Evolutionary conservation across 2,797 vertebrate species (phyloP).

Genomic region (Columba guinea): DNA sequence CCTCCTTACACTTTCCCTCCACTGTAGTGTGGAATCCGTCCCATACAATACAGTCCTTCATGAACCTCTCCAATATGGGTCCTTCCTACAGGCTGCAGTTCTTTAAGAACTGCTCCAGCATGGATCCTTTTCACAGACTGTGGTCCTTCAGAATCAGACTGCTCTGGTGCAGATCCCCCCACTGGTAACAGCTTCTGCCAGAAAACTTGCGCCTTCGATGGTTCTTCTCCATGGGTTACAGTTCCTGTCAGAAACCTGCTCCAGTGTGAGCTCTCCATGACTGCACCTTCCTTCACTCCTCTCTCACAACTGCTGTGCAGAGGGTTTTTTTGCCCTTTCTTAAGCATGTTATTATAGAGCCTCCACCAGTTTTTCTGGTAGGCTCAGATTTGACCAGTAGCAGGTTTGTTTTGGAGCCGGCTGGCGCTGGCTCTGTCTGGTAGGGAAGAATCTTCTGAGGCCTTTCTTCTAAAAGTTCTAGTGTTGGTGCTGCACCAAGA

Average conservation of each 20-base stretch:
- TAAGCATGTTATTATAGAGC: background rate
- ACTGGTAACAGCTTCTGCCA: background rate
- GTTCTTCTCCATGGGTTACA: background rate
- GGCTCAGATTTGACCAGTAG: background rate
- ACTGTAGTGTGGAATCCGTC: background rate
- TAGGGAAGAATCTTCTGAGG: conserved; percentile 25
- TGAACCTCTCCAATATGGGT: background rate
- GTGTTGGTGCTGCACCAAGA: background rate
- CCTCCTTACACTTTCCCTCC: background rate
- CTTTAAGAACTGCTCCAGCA: background rate
- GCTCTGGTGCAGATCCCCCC: background rate
- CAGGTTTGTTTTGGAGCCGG: background rate
- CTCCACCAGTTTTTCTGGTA: background rate
- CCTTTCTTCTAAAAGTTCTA: background rate
- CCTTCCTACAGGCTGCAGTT: background rate
- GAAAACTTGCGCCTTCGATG: background rate
- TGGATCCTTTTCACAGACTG: background rate
- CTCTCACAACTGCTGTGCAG: rapidly evolving
- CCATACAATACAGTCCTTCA: too few relatives aligned
- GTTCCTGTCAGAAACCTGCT: background rate
- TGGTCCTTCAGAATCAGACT: background rate
- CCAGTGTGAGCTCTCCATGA: background rate
- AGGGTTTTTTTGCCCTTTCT: background rate
- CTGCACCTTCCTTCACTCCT: background rate
- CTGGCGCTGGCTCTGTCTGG: background rate